Base-by-base conservation (phyloP, 2,888 invertebrate genomes). In the Leptinotarsa peninsularis region DNA sequence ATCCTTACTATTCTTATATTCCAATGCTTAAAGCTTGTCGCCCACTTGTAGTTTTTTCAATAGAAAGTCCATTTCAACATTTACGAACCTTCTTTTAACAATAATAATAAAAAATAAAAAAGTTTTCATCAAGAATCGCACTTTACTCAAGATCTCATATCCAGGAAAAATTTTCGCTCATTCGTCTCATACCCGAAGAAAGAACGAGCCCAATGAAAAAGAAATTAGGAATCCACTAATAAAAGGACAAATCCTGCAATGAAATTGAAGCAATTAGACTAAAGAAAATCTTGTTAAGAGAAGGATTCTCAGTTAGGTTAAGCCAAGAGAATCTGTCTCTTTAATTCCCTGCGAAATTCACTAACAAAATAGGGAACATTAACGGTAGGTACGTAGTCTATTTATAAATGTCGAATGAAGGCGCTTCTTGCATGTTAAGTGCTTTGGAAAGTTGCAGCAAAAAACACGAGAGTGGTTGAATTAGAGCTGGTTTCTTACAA, bases 321-420 rank as follows among this genome's bases (percentile, higher is more conserved):
- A 84, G 82, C 84, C 81, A 78, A 76, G 82, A 80, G 83, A 84
- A 85, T 84, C 83, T 82, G 82, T 83, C 84, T 83, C 82, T 83
- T 83, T 84, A 83, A 84, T 83, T 84, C 81, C 80, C 76, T 79
- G 81, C 81, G 82, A 81, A 82, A 82, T 80, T 82, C 76, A 79
- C 80, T 76, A 81, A 82, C 82, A 82, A 83, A 84, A 83, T 81
- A 18, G 33, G 33, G 69, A 17, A 58, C 49, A 27, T 58, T 70
- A 56, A 69, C 54, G 43, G 50, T 58, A 23, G 43, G 50, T 58
- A 23, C 18, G 14, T 27, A 68, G 52, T 56, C 52, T 21, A 69
- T 33, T 69, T 50, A 15, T 69, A 27, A 68, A 33, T 63, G 23
- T 15, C 13, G 14, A 23, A 4, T 15, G 15, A 14, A 58, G 23